Conservation (phyloP, 2,797 vertebrate genomes). For the Emys orbicularis region DNA sequence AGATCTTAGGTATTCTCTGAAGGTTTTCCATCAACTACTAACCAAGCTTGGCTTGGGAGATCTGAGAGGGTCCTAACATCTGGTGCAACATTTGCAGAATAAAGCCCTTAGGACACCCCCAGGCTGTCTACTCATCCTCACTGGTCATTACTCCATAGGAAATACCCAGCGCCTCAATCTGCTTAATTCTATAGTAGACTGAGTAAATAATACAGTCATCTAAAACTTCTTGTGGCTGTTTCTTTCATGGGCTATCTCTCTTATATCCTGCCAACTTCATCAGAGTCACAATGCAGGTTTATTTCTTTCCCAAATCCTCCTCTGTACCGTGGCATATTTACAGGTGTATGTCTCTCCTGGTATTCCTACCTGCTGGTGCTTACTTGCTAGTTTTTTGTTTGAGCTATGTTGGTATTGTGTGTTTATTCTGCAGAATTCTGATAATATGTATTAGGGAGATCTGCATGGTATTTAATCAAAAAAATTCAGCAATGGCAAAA, state of each 20-base stretch:
- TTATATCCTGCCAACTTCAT: neutral
- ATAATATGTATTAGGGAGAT: constrained; percentile 27
- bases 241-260: neutral
- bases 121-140: neutral
- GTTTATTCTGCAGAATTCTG: constrained; percentile 7
- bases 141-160: neutral
- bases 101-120: neutral
- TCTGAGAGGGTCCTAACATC: neutral
- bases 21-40: neutral
- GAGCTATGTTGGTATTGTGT: neutral
- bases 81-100: neutral
- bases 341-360: neutral
- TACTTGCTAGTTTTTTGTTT: constrained; percentile 40
- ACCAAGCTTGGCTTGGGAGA: neutral
- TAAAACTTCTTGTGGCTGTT: neutral
- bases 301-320: neutral
- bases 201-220: neutral
- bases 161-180: constrained; percentile 10
- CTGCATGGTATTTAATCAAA: neutral
- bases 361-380: constrained; percentile 37
- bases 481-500: neutral
- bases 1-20: neutral
- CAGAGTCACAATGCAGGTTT: neutral
- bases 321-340: constrained; percentile 2
- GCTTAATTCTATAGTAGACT: neutral